Evolutionary conservation across 2,113 vertebrate genomes (phyloP).

Genomic region (Eclectus roratus): DNA sequence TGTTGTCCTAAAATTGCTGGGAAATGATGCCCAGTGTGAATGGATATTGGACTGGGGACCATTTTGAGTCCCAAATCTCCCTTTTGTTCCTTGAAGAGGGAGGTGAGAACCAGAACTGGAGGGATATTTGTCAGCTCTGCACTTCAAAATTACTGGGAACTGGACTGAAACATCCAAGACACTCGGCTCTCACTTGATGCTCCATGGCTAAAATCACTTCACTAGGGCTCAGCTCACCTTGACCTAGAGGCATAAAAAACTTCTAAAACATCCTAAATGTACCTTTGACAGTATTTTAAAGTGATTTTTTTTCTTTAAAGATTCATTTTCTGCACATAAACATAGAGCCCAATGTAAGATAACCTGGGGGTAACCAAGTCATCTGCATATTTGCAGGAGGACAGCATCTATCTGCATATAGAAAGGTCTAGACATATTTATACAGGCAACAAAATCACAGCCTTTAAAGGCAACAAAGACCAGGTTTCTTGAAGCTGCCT

Average conservation of each 20-base stretch:
- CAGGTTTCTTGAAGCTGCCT: accelerated
- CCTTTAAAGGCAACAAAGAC: background rate
- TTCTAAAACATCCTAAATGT: background rate
- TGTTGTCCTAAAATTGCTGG: background rate
- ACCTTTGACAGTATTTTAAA: background rate
- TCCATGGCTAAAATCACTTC: background rate
- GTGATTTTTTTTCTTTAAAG: background rate
- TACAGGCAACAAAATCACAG: background rate
- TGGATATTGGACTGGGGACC: background rate
- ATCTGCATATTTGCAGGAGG: background rate
- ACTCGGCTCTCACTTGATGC: background rate
- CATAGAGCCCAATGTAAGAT: background rate
- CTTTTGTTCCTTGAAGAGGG: background rate
- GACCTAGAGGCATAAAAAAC: background rate
- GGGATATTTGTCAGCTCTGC: background rate
- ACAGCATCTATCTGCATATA: background rate
- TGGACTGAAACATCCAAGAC: background rate
- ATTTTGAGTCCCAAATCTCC: background rate
- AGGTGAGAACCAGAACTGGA: background rate
- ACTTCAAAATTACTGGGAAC: background rate
- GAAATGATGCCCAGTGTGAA: background rate
- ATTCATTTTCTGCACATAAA: background rate
- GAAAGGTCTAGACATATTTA: accelerated
- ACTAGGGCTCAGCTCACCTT: background rate
- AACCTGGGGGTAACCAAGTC: background rate